Conservation (phyloP, 2,888 invertebrate genomes). For the Diaperis boleti region DNA sequence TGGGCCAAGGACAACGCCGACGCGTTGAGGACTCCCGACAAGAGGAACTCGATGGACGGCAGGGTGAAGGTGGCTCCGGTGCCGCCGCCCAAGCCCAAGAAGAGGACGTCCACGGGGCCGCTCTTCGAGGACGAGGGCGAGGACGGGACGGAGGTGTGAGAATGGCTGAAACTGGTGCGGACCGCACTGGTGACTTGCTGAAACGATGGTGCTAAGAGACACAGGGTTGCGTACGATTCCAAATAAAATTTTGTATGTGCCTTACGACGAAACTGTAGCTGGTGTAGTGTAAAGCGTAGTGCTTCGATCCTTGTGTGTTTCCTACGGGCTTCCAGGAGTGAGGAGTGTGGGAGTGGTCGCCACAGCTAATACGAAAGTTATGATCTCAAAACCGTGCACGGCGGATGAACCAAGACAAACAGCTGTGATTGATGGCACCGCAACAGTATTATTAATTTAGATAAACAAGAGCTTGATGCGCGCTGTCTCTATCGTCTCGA, state of each 20-base stretch:
- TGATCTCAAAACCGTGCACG: conserved; percentile 45
- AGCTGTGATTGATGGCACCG: conserved; percentile 54
- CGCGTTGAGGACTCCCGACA: conserved; percentile 67
- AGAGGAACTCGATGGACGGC: conserved; percentile 57
- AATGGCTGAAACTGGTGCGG: conserved; percentile 64
- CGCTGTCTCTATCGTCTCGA: conserved; percentile 50
- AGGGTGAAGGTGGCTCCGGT: conserved; percentile 80
- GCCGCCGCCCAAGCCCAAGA: conserved; percentile 87
- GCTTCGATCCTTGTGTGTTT: conserved; percentile 48
- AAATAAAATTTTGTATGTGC: conserved; percentile 40
- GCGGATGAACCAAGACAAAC: conserved; percentile 45
- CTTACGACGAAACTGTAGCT: conserved; percentile 33
- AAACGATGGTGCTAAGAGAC: conserved; percentile 50
- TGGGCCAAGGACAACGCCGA: conserved; percentile 60
- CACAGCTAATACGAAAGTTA: conserved; percentile 28
- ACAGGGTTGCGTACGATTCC: conserved; percentile 46
- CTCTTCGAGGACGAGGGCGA: conserved; percentile 90
- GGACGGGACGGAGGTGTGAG: conserved; percentile 89
- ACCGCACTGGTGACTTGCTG: conserved; percentile 59
- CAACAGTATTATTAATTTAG: conserved; percentile 57
- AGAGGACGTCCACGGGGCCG: conserved; percentile 79
- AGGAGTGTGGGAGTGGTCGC: conserved; percentile 28
- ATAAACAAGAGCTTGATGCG: conserved; percentile 49
- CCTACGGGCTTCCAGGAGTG: conserved; percentile 54
- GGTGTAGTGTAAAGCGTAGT: conserved; percentile 31